Evolutionary conservation across 1,140 invertebrate species (phyloP), one percentile per base, ranked within the genome.

Genomic region (Leptinotarsa undecemlineata): DNA sequence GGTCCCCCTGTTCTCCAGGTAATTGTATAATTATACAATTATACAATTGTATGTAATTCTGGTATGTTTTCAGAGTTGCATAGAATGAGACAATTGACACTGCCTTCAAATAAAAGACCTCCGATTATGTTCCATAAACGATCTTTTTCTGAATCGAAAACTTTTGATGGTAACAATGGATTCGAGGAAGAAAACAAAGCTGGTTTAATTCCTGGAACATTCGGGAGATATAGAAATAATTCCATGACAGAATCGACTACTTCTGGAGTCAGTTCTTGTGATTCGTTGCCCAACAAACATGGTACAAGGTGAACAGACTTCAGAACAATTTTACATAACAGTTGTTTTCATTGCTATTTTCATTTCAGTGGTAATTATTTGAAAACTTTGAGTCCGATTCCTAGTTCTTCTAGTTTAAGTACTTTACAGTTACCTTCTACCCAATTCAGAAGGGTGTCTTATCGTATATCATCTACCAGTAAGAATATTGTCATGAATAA

Each of bases 341-440:
- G 20, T 64, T 64, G 21, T 26, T 64, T 21, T 26, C 63, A 14
- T 64, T 48, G 48, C 23, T 4, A 4, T 76, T 73, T 77, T 19
- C 62, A 68, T 86, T 87, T 72, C 80, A 91, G 90, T 71, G 91
- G 92, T 73, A 75, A 61, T 13, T 88, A 90, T 80, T 88, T 90
- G 74, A 88, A 90, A 80, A 93, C 92, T 15, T 86, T 95, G n/a
- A 95, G 93, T 86, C 93, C 94, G 2, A 93, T 95, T 80, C 92
- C 93, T 1, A 95, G 93, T 85, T 91, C 92, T 74, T 92, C 92
- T 66, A 92, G 89, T 84, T 82, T 91, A 73, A 81, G 84, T 66
- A 85, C 84, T 62, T 79, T 85, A 71, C 83, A 82, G 75, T 79
- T 82, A 14, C 68, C 80, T n/a, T 21, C 64, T 71, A 8, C 15